Percentiles rank a stretch among this genome's conserved stretches.
Conservation (phyloP, 2,113 vertebrate genomes). For the Pao palembangensis region DNA sequence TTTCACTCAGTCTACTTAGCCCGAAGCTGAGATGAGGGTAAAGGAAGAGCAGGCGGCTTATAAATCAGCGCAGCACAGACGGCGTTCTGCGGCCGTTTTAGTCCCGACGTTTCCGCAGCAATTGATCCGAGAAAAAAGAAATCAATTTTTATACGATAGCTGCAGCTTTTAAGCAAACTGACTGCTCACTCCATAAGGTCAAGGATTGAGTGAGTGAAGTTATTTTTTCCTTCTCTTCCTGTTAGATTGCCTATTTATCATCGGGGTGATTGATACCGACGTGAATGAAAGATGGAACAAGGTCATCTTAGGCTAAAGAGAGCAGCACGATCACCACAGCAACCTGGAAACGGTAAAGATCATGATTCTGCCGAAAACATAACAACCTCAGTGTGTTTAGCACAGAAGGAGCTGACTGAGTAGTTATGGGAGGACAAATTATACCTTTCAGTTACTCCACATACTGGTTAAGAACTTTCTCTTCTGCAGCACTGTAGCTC, state of each 20-base stretch:
- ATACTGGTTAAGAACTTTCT: slow-evolving; percentile 17
- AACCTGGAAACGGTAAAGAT: not conserved
- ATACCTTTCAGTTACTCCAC: slow-evolving; percentile 9
- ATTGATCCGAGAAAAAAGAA: slow-evolving; percentile 58
- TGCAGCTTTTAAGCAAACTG: slow-evolving; percentile 64
- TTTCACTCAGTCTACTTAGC: slow-evolving; percentile 24
- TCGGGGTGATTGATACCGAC: slow-evolving; percentile 57
- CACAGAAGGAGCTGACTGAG: slow-evolving; percentile 6
- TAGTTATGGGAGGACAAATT: slow-evolving; percentile 3
- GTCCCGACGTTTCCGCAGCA: slow-evolving; percentile 50
- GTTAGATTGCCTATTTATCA: slow-evolving; percentile 68
- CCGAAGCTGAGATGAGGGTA: slow-evolving; percentile 8
- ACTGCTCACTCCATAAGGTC: slow-evolving; percentile 57
- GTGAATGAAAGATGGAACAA: slow-evolving; percentile 52
- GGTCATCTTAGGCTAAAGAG: slow-evolving; percentile 10
- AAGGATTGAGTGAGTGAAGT: slow-evolving; percentile 68
- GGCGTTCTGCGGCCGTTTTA: slow-evolving; percentile 50
- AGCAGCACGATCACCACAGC: not conserved
- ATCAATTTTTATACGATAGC: slow-evolving; percentile 66
- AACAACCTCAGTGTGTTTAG: not conserved
- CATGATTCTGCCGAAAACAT: not conserved
- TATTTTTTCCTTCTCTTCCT: slow-evolving; percentile 52
- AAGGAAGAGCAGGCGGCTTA: slow-evolving; percentile 20
- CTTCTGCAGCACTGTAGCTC: slow-evolving; percentile 17
- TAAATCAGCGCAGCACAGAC: slow-evolving; percentile 54